phyloP scores from a whole-genome alignment of 2,113 vertebrate genomes.

The Murina feae region DNA sequence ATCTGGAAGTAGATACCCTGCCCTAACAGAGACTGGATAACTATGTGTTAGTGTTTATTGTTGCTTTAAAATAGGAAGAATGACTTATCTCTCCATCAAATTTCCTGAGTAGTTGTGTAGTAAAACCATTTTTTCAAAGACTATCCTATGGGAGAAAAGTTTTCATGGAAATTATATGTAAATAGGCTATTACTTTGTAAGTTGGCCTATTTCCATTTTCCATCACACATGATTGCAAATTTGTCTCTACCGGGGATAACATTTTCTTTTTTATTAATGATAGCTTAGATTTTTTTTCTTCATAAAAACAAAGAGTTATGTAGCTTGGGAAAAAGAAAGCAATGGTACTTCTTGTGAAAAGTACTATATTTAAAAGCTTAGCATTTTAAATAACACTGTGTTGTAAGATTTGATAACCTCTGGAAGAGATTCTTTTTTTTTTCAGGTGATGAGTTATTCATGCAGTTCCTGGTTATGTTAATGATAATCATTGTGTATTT shows the following conservation, averaged over 20 bases:
- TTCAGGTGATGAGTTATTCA: slow-evolving; percentile 61
- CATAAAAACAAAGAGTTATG: slow-evolving; percentile 28
- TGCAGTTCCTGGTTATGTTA: slow-evolving; percentile 49
- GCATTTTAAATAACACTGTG: slow-evolving; percentile 49
- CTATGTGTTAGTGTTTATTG: slow-evolving; percentile 38
- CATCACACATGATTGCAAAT: slow-evolving; percentile 69
- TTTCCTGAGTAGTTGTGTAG: background rate
- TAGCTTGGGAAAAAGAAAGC: slow-evolving; percentile 37
- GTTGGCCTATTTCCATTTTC: slow-evolving; percentile 71
- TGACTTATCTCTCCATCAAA: slow-evolving; percentile 38
- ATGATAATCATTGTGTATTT: slow-evolving; percentile 58
- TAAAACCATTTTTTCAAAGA: slow-evolving; percentile 41
- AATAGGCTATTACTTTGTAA: slow-evolving; percentile 74
- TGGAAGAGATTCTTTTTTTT: background rate
- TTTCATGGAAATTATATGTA: slow-evolving; percentile 76
- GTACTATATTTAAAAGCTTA: slow-evolving; percentile 46
- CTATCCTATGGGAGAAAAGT: slow-evolving; percentile 63
- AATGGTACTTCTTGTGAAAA: slow-evolving; percentile 33
- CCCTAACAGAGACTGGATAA: slow-evolving; percentile 37
- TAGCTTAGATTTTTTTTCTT: slow-evolving; percentile 41
- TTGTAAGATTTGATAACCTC: slow-evolving; percentile 45
- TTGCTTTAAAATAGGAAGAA: slow-evolving; percentile 49
- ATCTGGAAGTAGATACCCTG: slow-evolving; percentile 57
- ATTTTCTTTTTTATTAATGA: slow-evolving; percentile 59
- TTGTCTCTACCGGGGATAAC: slow-evolving; percentile 72